These are phyloP conservation scores for Caenorhabditis sp. DNA, from an alignment of 2,888 invertebrate species.

Conservation along the genomic window DNA sequence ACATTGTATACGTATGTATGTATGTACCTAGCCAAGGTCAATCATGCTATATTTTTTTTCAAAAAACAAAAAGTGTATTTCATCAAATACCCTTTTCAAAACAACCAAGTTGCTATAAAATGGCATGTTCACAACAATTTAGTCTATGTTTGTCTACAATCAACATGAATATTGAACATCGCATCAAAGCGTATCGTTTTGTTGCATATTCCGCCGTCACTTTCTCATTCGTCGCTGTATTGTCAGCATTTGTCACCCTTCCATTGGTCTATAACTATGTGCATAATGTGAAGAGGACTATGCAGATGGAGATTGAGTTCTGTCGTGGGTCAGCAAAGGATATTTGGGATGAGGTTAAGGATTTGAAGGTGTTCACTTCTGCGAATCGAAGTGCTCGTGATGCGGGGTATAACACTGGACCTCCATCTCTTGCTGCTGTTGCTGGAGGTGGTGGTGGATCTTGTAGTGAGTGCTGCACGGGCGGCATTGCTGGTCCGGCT, in stretches of 20 bases:
- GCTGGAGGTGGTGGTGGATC: conserved; percentile 13
- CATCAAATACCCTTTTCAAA: neutral
- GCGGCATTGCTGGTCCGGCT: conserved; percentile 47
- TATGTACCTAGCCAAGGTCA: no score
- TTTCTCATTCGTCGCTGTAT: conserved; percentile 41
- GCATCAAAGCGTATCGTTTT: conserved; percentile 46
- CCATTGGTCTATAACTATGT: conserved; percentile 71
- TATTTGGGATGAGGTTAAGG: conserved; percentile 53
- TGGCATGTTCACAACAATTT: neutral
- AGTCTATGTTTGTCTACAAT: no score
- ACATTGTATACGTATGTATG: no score
- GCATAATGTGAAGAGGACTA: conserved; percentile 61
- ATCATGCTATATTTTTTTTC: no score
- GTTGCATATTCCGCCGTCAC: conserved; percentile 49
- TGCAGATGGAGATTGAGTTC: conserved; percentile 66
- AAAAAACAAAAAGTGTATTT: no score
- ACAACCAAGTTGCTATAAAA: neutral
- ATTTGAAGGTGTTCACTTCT: conserved; percentile 36
- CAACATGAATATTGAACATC: neutral
- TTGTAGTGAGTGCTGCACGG: conserved; percentile 41
- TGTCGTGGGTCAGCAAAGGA: conserved; percentile 60
- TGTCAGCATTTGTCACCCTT: conserved; percentile 52
- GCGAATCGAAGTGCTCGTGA: conserved; percentile 45
- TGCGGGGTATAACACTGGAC: conserved; percentile 21
- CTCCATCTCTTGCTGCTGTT: no score